Base-by-base conservation (phyloP, 2,888 invertebrate species). In the Apotomis betuletana region DNA sequence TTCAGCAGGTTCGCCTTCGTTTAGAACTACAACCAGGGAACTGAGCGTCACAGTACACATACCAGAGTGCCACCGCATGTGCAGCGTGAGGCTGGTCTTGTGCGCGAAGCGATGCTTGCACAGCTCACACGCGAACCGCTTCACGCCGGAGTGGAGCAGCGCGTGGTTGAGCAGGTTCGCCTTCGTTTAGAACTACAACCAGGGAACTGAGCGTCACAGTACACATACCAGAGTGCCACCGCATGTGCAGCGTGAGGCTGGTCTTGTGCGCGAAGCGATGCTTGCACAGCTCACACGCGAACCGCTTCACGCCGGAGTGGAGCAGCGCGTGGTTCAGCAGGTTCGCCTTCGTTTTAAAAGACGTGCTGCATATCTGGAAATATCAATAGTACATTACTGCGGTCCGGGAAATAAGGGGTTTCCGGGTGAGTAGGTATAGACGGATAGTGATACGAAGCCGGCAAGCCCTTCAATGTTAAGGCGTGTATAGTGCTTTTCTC, bases 201-300 rank as follows among this genome's bases (percentile, higher is more conserved):
- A 2, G 27, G 27, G 27, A 2, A 27, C 27, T 27, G 27, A 27
- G 27, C 27, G 44, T 8, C 6, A 44, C 44, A 44, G 44, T 27
- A 44, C 8, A 44, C 44, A 44, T 44, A 44, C 44, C 44, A 44
- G 44, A 94, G 78, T 96, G 96, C 94, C 95, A 95, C 51, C 95
- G 89, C 87, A 96, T 94, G 83, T 97, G 97, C 64, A 96, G 87
- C 4, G 95, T 96, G 55, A 97, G 94, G 74, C 96, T 96, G 0
- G 96, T 96, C 86, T 96, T 96, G 84, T 97, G 96, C 8, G 96
- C 95, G 84, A 97, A 97, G 78, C 94, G 94, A 80, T 96, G 95
- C 51, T 95, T 95, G 86, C 97, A 97, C 52, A 95, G 91, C 73
- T 95, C 95, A 80, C 97, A 97, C 5, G 93, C 90, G 86, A 94